Conservation (phyloP, 2,888 invertebrate species). For the Venustoraphidia nigricollis region DNA sequence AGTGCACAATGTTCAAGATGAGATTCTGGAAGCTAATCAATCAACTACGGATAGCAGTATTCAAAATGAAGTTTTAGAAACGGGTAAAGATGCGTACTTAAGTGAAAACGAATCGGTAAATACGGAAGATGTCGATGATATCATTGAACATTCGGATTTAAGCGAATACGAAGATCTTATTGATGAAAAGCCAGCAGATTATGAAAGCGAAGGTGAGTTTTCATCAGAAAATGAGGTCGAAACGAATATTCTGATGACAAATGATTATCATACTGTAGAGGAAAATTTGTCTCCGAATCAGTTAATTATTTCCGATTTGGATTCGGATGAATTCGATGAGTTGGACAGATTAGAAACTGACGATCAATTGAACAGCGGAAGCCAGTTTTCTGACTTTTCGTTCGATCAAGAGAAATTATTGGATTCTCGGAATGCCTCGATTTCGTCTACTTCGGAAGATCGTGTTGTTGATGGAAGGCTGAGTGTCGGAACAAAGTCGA, state of each 20-base stretch:
- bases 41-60: too few species aligned
- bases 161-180: background rate
- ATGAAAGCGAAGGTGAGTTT: conserved; percentile 19
- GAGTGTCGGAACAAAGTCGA: too few species aligned
- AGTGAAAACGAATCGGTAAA: background rate
- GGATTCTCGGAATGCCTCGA: too few species aligned
- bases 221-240: conserved; percentile 8
- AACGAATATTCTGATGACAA: conserved; percentile 1
- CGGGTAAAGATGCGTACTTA: too few species aligned
- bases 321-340: background rate
- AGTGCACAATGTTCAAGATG: too few species aligned
- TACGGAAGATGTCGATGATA: background rate
- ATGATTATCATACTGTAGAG: background rate
- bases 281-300: background rate
- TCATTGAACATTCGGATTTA: background rate
- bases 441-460: too few species aligned
- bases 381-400: too few species aligned
- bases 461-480: too few species aligned
- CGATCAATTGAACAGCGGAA: background rate
- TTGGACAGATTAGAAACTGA: background rate
- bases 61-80: too few species aligned
- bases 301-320: background rate
- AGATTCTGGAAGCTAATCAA: too few species aligned
- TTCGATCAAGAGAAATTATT: too few species aligned
- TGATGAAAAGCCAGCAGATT: conserved; percentile 20